phyloP scores from a whole-genome alignment of 2,113 vertebrate genomes.

The Mastomys coucha region DNA sequence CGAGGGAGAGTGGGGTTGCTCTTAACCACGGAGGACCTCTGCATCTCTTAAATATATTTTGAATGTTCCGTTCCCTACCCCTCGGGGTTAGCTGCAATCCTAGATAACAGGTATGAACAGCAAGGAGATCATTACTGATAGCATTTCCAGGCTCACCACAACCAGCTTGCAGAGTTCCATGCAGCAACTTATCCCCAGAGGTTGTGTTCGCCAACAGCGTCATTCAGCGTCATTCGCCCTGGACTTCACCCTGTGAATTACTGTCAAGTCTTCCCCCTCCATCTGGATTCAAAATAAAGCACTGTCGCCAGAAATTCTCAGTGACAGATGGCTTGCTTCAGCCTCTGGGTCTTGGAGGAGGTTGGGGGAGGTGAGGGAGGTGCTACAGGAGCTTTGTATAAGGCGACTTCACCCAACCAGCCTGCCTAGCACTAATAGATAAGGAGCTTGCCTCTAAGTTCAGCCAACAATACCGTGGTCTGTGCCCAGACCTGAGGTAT shows the following conservation, averaged over 20 bases:
- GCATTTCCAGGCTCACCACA: slow-evolving; percentile 15
- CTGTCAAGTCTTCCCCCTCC: background rate
- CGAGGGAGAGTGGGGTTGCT: no score
- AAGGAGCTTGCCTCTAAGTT: background rate
- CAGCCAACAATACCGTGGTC: background rate
- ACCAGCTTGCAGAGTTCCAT: background rate
- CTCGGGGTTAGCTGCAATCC: background rate
- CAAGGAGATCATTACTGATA: background rate
- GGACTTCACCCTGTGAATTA: background rate
- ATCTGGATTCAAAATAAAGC: slow-evolving; percentile 43
- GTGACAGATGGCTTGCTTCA: slow-evolving; percentile 62
- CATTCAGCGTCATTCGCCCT: background rate
- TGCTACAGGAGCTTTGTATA: background rate
- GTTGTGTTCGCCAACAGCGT: background rate
- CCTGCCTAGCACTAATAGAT: background rate
- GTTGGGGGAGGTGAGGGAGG: background rate
- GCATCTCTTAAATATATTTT: background rate
- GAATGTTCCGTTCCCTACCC: background rate
- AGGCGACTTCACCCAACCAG: background rate
- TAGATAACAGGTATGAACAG: background rate
- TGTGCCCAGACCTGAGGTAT: background rate
- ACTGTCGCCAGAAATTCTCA: slow-evolving; percentile 35
- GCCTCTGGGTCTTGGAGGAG: background rate
- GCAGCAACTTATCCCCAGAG: background rate
- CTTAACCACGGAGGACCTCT: background rate